These are phyloP conservation scores for Fopius arisanus DNA, from an alignment of 1,140 invertebrate species.

Conservation along the genomic window DNA sequence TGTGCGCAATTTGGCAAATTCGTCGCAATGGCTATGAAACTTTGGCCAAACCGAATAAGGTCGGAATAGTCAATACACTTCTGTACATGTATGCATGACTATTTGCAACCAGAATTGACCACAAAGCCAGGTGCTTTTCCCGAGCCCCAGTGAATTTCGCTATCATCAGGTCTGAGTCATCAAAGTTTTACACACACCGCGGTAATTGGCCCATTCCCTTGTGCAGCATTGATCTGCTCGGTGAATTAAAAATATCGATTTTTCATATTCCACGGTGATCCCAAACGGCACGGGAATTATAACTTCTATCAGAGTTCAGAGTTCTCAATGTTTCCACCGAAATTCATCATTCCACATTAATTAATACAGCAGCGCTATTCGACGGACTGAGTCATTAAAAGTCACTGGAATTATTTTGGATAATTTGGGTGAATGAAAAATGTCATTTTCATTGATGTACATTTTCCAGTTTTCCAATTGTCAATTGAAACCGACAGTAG, in stretches of 20 bases:
- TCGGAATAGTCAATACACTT: not conserved
- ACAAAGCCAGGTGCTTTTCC: not conserved
- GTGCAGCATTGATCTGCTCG: not conserved
- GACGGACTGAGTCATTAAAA: no score
- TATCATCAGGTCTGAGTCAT: not conserved
- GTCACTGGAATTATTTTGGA: no score
- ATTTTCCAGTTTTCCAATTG: no score
- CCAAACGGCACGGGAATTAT: no score
- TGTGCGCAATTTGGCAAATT: conserved; percentile 24
- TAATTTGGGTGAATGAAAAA: no score
- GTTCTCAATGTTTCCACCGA: no score
- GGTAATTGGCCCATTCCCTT: not conserved
- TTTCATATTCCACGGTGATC: no score
- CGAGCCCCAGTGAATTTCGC: not conserved
- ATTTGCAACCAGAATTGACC: not conserved
- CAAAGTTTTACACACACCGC: not conserved
- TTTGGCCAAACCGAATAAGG: not conserved
- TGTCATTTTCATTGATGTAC: no score
- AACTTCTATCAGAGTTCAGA: not conserved
- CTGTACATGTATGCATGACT: not conserved
- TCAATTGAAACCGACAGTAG: not conserved
- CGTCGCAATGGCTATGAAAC: conserved; percentile 26
- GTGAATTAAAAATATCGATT: no score
- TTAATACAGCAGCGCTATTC: no score
- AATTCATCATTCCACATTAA: no score